Evolutionary conservation across 2,888 invertebrate species (phyloP).

Genomic region (Sinotaia quadrata): DNA sequence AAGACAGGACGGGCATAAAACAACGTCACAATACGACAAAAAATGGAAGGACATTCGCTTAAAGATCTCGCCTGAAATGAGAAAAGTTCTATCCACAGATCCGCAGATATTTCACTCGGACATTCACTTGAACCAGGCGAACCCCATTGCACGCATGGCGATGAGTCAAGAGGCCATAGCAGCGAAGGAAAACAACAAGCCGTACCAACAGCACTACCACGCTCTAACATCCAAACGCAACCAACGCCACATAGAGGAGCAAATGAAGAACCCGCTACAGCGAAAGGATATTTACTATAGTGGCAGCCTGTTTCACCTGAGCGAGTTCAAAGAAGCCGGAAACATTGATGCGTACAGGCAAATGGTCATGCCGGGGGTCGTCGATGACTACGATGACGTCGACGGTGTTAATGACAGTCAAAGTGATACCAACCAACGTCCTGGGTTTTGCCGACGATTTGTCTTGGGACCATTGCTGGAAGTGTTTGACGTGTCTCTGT

Average conservation of each 20-base stretch:
- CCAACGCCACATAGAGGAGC: too few relatives aligned
- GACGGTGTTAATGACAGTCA: neutral
- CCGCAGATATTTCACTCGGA: neutral
- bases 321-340: slow-evolving; percentile 89
- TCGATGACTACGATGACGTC: neutral
- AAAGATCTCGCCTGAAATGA: too few relatives aligned
- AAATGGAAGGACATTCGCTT: too few relatives aligned
- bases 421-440: neutral
- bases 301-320: slow-evolving; percentile 92
- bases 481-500: slow-evolving; percentile 86
- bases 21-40: too few relatives aligned
- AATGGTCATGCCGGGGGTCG: neutral
- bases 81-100: neutral
- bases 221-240: neutral
- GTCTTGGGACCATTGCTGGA: slow-evolving; percentile 5
- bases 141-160: too few relatives aligned
- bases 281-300: slow-evolving; percentile 97
- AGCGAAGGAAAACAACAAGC: neutral
- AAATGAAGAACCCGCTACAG: slow-evolving; percentile 85
- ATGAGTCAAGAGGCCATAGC: too few relatives aligned
- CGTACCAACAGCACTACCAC: neutral
- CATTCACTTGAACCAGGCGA: too few relatives aligned
- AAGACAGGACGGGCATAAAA: too few relatives aligned
- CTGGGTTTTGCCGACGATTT: neutral
- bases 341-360: slow-evolving; percentile 20